A percentile compares a stretch with the other conserved stretches of the same genome.
Evolutionary conservation across 2,797 vertebrate species (phyloP).

Genomic region (Macroramphosus scolopax): DNA sequence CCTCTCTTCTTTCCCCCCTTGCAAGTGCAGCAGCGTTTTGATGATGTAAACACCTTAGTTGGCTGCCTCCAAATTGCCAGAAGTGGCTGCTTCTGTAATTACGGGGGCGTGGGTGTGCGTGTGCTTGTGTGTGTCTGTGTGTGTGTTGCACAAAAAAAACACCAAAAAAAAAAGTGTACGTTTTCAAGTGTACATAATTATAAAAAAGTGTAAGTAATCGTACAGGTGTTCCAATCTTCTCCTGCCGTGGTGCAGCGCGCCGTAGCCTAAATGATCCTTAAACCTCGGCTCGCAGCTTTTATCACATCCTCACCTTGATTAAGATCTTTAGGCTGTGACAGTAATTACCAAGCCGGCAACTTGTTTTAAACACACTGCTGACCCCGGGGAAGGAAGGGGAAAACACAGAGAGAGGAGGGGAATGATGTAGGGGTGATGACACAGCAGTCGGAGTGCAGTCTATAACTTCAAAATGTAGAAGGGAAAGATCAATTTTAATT

Average conservation of each 20-base stretch:
- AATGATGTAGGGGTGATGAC: slow-evolving; percentile 10
- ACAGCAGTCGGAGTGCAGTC: slow-evolving; percentile 4
- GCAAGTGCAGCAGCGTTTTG: slow-evolving; percentile 21
- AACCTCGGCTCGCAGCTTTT: slow-evolving; percentile 37
- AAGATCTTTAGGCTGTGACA: slow-evolving; percentile 55
- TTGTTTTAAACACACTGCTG: slow-evolving; percentile 29
- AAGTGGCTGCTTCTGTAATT: slow-evolving; percentile 64
- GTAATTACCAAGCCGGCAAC: slow-evolving; percentile 60
- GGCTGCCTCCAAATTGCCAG: too few relatives aligned
- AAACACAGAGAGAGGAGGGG: background rate
- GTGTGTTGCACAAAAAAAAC: too few relatives aligned
- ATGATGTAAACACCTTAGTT: slow-evolving; percentile 63
- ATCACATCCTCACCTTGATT: slow-evolving; percentile 53
- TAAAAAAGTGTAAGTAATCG: too few relatives aligned
- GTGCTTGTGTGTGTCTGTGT: too few relatives aligned
- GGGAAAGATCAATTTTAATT: too few relatives aligned
- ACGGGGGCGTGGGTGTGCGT: too few relatives aligned
- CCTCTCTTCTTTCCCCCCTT: slow-evolving; percentile 34
- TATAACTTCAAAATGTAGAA: too few relatives aligned
- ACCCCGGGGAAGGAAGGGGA: slow-evolving; percentile 8
- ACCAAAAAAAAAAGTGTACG: too few relatives aligned
- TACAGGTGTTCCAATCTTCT: background rate
- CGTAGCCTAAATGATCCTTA: slow-evolving; percentile 39
- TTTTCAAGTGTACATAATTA: too few relatives aligned
- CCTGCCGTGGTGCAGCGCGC: slow-evolving; percentile 6